Base-by-base conservation (phyloP, 2,888 invertebrate species). In the Polydrusus tereticollis region DNA sequence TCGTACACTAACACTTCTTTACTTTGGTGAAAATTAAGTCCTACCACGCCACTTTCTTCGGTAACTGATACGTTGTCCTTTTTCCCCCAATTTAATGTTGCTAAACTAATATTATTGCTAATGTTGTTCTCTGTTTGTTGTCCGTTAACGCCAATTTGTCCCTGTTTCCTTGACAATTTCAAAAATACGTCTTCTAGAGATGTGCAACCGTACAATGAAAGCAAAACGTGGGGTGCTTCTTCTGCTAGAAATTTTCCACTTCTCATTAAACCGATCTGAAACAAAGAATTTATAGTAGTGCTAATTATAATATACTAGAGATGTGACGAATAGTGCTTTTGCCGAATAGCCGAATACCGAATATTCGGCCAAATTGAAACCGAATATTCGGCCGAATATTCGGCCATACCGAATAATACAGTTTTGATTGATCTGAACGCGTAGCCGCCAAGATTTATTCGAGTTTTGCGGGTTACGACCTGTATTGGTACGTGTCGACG, bases 121-220 rank as follows among this genome's bases (percentile, higher is more conserved):
- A 69, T 73, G 55, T 76, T 77, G 63, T 67, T 75, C 10, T 68
- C 69, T 26, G 68, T 63, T 65, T 52, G n/a, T n/a, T n/a, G 69
- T 57, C 16, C 68, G 83, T 57, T 68, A 20, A 76, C 76, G 0
- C 77, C 80, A 4, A 75, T 87, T 86, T 91, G 90, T 76, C 90
- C 92, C 85, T 95, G 94, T 81, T 92, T 92, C 80, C 95, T 89
- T 26, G 94, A 94, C 16, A 98, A 87, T 85, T 96, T 95, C 68
- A 98, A 88, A 87, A 98, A 98, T 1, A 97, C 97, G 79, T 96
- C 96, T 85, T 98, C 98, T 5, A 98, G 87, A 12, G 93, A 92
- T 74, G 91, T 89, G 83, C 95, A 95, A 82, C 90, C 91, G 87
- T 95, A 95, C 89, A 94, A 93, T 57, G 92, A 89, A 58, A 98